A percentile compares a stretch with the other conserved stretches of the same genome.
phyloP scores from a whole-genome alignment of 1,140 invertebrate species.

The Cherax destructor region DNA sequence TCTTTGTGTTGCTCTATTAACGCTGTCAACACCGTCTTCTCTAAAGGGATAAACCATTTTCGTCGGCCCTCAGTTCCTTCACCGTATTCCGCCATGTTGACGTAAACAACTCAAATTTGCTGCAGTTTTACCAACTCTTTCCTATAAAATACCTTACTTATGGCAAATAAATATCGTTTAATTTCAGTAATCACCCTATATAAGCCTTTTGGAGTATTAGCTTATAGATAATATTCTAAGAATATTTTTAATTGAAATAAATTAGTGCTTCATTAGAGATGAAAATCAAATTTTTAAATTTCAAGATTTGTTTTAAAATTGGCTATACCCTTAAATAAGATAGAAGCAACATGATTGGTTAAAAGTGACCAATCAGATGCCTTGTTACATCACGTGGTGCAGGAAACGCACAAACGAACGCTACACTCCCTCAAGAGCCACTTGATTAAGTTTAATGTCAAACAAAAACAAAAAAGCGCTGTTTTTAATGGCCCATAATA shows the following conservation, averaged over 20 bases:
- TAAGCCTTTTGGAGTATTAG: neutral
- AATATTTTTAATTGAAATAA: neutral
- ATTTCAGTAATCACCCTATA: neutral
- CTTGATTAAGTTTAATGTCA: neutral
- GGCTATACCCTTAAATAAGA: neutral
- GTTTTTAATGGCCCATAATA: neutral
- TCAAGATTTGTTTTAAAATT: neutral
- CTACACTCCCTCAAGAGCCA: slow-evolving; percentile 1
- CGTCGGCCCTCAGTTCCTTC: slow-evolving; percentile 50
- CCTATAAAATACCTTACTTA: neutral
- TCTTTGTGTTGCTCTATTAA: slow-evolving; percentile 55
- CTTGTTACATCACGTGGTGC: neutral
- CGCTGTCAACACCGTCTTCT: slow-evolving; percentile 64
- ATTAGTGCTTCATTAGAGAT: neutral
- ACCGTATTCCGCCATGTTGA: slow-evolving; percentile 60
- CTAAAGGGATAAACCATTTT: slow-evolving; percentile 57
- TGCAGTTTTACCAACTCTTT: neutral
- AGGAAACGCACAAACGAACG: neutral
- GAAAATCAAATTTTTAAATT: neutral
- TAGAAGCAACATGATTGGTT: neutral
- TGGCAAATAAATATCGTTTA: neutral
- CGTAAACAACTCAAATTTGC: slow-evolving; percentile 32
- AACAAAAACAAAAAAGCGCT: neutral
- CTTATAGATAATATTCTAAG: neutral
- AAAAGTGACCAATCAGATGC: neutral